These are phyloP conservation scores for Mizuhopecten yessoensis DNA, from an alignment of 1,140 invertebrate genomes.

Conservation along the genomic window DNA sequence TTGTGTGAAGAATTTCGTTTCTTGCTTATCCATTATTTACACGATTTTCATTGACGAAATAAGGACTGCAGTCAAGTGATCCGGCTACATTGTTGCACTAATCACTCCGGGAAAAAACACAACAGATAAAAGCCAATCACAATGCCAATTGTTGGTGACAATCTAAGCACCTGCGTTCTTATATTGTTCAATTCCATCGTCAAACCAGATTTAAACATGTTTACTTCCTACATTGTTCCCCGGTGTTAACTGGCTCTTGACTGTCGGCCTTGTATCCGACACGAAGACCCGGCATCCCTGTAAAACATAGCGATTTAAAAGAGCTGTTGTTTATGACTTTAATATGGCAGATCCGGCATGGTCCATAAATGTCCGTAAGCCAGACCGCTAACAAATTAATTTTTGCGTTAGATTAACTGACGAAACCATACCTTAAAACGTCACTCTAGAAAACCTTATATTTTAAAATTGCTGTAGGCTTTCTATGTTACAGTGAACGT, in stretches of 20 bases:
- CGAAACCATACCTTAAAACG: neutral
- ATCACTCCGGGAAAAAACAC: neutral
- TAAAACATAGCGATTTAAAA: neutral
- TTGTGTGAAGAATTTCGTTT: neutral
- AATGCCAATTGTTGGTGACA: no score
- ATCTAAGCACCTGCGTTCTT: no score
- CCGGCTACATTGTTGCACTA: neutral
- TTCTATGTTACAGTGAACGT: no score
- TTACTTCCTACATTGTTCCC: neutral
- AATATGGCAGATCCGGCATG: neutral
- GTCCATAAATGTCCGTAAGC: neutral
- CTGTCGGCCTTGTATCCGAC: neutral
- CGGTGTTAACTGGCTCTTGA: neutral
- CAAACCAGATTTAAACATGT: neutral
- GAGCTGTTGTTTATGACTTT: neutral
- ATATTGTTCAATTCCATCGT: no score
- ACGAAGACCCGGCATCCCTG: neutral
- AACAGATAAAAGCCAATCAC: neutral
- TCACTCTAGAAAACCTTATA: no score
- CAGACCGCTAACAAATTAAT: neutral
- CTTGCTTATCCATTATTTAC: neutral
- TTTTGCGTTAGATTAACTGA: neutral
- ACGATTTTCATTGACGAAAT: slow-evolving; percentile 2
- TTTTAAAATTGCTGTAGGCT: no score
- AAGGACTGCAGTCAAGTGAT: neutral